Base-by-base conservation (phyloP, 2,888 invertebrate genomes). In the Theodoxus fluviatilis region DNA sequence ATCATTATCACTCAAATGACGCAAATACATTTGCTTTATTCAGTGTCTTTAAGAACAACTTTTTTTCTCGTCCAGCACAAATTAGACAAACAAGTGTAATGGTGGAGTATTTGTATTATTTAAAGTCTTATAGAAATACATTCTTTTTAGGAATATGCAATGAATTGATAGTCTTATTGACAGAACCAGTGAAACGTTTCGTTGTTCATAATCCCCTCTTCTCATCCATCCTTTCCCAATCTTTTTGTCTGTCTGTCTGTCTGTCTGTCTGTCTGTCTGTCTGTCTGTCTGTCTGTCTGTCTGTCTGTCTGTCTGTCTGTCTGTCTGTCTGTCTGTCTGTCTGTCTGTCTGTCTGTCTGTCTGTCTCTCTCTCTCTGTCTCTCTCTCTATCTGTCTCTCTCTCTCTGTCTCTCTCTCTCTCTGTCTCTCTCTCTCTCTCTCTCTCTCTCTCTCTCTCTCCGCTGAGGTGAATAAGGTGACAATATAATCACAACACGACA, bases 341-440 rank as follows among this genome's bases (percentile, higher is more conserved):
- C 31, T 47, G 18, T 63, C 31, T 22, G 7, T 38, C 38, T 38
- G 3, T 67, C 67, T 47, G 4, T 28, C 7, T 67, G 49, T 47
- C 15, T 49, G n/a, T 67, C 67, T 47, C 15, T 28, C 7, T 67
- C 67, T 47, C 15, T 49, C 52, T 67, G 0, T 47, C 1, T 40
- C 18, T 59, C 31, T 38, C 3, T 38, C 40, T 64, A 3, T 37
- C 38, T 22, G 3, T 64, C 12, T 37, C n/a, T 25, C n/a, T 47
- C n/a, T 63, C 35, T 22, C 28, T 64, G 12, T 47, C 61, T 18
- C 43, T 59, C 22, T 52, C 22, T 61, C 35, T 22, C 0, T 63
- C 25, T 69, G 3, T 33, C 22, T 61, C 31, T 38, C 18, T 25
- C 43, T 40, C 40, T 69, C 40, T 31, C 2, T 59, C 28, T 69